Evolutionary conservation across 2,113 vertebrate species (phyloP), one percentile per base, ranked within the genome.

Genomic region (Aramus guarauna): DNA sequence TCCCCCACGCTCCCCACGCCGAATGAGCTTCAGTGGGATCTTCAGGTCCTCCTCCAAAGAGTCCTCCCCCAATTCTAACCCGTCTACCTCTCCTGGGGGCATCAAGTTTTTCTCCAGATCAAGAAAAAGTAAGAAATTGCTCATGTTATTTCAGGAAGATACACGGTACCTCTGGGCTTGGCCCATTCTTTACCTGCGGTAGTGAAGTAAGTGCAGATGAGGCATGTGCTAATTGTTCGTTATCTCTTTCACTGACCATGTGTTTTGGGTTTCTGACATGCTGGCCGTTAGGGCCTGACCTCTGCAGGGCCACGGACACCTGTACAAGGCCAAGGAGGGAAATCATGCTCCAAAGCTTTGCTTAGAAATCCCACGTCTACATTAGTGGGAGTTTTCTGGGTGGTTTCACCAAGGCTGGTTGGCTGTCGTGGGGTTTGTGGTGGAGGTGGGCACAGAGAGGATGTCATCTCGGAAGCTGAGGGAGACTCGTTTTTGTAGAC

Each of bases 1-100:
- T 19, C 98, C 99, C 4, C 99, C 99, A 18, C 99, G 98, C 88
- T 98, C 99, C 11, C 98, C 98, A 9, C 99, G 98, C 34, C 99
- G 99, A 76, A 98, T 99, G 98, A 99, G 99, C 96, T 99, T 99
- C 98, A 99, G 98, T 27, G 99, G 99, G 64, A 99, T 99, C 97
- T 99, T 99, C 97, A 98, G 98, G 91, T 99, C 98, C 7, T 98
- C 99, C 9, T 99, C 99, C 97, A 99, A 98, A 97, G 99, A 99
- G 41, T 99, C 98, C 4, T 98, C 97, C 85, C 98, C 96, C 94
- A 98, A 37, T 95, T 98, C 98, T 94, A 98, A 98, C 85, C 96
- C 98, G 9, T 98, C 99, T 81, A 98, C 99, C 86, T 99, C 99
- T 27, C 98, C 99, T 19, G 98, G 98, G 75, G 98, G 98, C 97